A percentile compares a stretch with the other conserved stretches of the same genome.
phyloP scores from a whole-genome alignment of 2,797 vertebrate genomes.

The Astyanax mexicanus region DNA sequence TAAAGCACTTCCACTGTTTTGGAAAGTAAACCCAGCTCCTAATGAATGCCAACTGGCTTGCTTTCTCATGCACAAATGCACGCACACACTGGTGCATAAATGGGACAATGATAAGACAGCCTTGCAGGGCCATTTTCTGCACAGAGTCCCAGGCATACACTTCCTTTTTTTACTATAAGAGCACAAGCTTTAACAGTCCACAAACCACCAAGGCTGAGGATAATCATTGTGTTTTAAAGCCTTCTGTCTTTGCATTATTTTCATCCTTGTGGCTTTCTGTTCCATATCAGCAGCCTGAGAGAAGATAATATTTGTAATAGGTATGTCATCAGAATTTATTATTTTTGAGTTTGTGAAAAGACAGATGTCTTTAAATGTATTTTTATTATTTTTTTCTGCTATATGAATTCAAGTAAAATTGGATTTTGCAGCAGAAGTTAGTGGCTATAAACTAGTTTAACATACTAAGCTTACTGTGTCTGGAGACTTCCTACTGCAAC shows the following conservation, averaged over 20 bases:
- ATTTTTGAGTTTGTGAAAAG: constrained; percentile 1
- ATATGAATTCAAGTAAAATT: constrained; percentile 6
- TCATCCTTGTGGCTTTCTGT: background rate
- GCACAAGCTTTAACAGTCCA: constrained; percentile 20
- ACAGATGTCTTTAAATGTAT: no score
- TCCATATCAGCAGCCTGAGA: background rate
- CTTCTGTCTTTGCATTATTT: constrained; percentile 11
- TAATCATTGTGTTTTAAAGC: constrained; percentile 29
- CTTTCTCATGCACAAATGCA: constrained; percentile 59
- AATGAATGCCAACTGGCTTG: constrained; percentile 76
- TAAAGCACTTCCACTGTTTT: constrained; percentile 71
- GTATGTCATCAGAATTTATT: background rate
- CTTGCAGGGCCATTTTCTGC: constrained; percentile 34
- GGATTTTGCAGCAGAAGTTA: constrained; percentile 2
- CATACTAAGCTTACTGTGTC: no score
- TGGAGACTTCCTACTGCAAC: no score
- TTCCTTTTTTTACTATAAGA: background rate
- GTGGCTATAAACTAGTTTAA: background rate
- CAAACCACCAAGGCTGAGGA: constrained; percentile 9
- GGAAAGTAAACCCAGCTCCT: constrained; percentile 77
- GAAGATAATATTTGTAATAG: constrained; percentile 2
- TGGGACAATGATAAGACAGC: constrained; percentile 27
- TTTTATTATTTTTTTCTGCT: background rate
- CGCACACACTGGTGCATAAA: constrained; percentile 26
- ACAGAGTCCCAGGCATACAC: background rate